Evolutionary conservation across 1,140 invertebrate species (phyloP).

Genomic region (Goniozus legneri): DNA sequence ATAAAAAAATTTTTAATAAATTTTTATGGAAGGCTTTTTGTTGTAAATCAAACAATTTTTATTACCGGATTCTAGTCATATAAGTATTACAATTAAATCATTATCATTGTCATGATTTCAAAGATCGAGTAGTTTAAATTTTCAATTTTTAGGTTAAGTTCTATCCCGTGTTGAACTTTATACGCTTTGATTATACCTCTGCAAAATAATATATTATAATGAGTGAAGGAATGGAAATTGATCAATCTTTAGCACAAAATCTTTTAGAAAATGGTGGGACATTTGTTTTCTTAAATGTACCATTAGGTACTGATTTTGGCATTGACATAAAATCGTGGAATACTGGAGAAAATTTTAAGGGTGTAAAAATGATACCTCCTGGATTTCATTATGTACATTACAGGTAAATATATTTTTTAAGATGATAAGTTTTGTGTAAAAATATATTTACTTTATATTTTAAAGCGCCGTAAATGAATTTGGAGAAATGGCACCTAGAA

Average conservation of each 20-base stretch:
- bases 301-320: constrained; percentile 88
- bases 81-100: too few relatives aligned
- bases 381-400: constrained; percentile 94
- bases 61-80: too few relatives aligned
- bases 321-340: constrained; percentile 94
- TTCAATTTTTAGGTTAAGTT: too few relatives aligned
- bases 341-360: constrained; percentile 88
- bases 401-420: constrained; percentile 53
- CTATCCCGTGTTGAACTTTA: too few relatives aligned
- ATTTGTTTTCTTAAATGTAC: constrained; percentile 80
- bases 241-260: constrained; percentile 71
- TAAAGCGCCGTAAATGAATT: constrained; percentile 59
- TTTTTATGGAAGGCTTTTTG: too few relatives aligned
- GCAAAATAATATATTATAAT: too few relatives aligned
- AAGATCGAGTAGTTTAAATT: too few relatives aligned
- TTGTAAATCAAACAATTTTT: too few relatives aligned
- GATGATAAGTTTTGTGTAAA: too few relatives aligned
- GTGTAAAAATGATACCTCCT: constrained; percentile 98
- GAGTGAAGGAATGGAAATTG: constrained; percentile 62
- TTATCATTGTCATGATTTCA: too few relatives aligned
- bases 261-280: constrained; percentile 80
- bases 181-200: too few relatives aligned
- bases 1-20: too few relatives aligned
- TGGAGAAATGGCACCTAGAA: constrained; percentile 63
- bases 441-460: constrained; percentile 13